Evolutionary conservation across 2,797 vertebrate genomes (phyloP).

Genomic region (Nyctalus aviator): DNA sequence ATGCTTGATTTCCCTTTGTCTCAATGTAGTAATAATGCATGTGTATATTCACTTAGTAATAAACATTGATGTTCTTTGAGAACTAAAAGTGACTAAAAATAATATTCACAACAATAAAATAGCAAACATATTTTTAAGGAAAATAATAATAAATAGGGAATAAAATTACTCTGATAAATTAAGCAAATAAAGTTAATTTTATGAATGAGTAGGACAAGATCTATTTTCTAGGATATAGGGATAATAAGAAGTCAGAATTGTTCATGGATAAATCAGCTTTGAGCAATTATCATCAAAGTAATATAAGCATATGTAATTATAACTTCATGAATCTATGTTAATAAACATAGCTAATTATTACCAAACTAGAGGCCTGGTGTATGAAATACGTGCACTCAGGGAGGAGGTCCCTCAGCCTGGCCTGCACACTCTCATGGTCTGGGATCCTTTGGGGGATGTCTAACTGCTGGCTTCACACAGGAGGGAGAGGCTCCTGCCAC

Average conservation of each 20-base stretch:
- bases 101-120: neutral
- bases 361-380: neutral
- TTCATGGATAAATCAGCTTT: neutral
- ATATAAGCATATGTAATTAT: constrained; percentile 1
- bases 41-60: neutral
- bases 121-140: neutral
- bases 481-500: too few species aligned
- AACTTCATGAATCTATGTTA: neutral
- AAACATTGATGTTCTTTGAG: neutral
- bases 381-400: too few species aligned
- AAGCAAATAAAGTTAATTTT: neutral
- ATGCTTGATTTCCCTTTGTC: neutral
- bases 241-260: neutral
- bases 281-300: constrained; percentile 19
- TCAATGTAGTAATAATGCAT: neutral
- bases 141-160: neutral
- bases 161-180: neutral
- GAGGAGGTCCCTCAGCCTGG: too few species aligned
- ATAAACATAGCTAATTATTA: neutral
- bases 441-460: too few species aligned
- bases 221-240: neutral
- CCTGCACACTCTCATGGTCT: too few species aligned
- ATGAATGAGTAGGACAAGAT: neutral
- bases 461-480: too few species aligned
- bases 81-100: neutral